Evolutionary conservation across 2,113 vertebrate genomes (phyloP).

Genomic region (Ia io): DNA sequence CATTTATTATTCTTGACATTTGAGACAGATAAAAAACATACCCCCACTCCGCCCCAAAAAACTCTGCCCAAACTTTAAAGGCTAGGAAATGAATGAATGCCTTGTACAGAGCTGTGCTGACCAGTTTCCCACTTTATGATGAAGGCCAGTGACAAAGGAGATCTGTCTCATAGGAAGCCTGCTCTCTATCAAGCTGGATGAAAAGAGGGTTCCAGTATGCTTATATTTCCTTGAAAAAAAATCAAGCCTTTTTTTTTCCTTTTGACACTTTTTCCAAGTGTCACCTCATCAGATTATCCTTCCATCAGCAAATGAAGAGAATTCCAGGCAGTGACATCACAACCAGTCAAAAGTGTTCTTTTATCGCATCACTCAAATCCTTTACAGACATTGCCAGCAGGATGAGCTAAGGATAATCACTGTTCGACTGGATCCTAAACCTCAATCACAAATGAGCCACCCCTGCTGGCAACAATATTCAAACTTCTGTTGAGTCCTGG

Average conservation of each 20-base stretch:
- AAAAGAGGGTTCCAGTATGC: background rate
- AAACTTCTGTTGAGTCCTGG: background rate
- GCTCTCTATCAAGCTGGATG: background rate
- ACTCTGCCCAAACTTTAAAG: background rate
- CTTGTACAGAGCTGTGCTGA: background rate
- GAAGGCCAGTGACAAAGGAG: background rate
- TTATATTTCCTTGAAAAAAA: slow-evolving; percentile 13
- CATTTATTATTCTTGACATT: slow-evolving; percentile 1
- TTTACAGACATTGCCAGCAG: background rate
- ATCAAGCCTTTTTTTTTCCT: background rate
- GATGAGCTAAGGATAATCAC: background rate
- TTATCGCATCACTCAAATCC: background rate
- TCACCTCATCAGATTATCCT: background rate
- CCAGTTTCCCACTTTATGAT: background rate
- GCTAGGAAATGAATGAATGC: background rate
- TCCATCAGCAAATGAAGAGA: background rate
- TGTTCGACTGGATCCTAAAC: background rate
- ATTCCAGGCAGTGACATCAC: background rate
- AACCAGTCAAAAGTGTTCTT: background rate
- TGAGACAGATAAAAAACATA: background rate
- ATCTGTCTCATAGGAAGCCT: background rate
- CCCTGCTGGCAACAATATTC: background rate
- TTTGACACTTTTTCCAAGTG: background rate
- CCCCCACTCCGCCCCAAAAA: background rate
- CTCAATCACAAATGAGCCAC: background rate